Conservation (phyloP, 2,113 vertebrate genomes). For the Tringa solitaria region DNA sequence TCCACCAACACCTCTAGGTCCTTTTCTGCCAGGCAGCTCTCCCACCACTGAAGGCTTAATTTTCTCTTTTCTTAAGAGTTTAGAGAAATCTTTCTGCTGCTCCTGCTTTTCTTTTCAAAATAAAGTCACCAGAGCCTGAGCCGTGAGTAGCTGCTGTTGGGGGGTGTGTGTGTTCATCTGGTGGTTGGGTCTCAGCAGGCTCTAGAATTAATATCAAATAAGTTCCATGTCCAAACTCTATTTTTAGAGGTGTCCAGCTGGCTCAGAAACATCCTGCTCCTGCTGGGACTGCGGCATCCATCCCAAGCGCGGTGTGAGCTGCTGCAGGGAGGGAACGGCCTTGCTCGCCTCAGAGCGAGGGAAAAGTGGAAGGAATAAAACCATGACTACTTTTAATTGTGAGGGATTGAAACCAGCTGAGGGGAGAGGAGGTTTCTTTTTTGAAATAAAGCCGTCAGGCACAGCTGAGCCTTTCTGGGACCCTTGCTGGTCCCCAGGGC, state of each 20-base stretch:
- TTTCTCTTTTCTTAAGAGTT: background rate
- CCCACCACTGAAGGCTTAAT: too few relatives aligned
- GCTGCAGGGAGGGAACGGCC: background rate
- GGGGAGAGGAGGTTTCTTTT: background rate
- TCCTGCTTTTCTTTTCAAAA: background rate
- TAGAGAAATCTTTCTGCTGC: background rate
- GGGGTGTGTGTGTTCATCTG: background rate
- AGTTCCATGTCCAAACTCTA: background rate
- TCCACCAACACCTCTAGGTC: too few relatives aligned
- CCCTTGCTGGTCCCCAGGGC: background rate
- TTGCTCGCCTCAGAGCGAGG: background rate
- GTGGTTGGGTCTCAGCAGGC: background rate
- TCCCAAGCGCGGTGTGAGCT: background rate
- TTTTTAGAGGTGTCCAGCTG: slow-evolving; percentile 15
- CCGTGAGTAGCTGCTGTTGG: background rate
- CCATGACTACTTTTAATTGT: background rate
- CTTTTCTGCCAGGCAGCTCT: too few relatives aligned
- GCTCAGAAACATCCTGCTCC: background rate
- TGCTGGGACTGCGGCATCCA: background rate
- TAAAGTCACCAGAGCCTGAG: background rate
- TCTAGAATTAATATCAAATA: background rate
- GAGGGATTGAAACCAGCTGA: slow-evolving; percentile 8
- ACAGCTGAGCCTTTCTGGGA: background rate
- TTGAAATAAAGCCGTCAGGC: background rate
- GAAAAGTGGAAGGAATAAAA: slow-evolving; percentile 7